A percentile compares a stretch with the other conserved stretches of the same genome.
phyloP scores from a whole-genome alignment of 2,113 vertebrate genomes.

The human region GRCh38 chr5:6907501-6908000 shows the following conservation, averaged over 20 bases:
- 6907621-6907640: not conserved
- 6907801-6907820: not conserved
- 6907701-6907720: not conserved
- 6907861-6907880: not conserved
- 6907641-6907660: not conserved
- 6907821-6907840: no score
- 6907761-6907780: no score
- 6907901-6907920: not conserved
- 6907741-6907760: no score
- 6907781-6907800: no score
- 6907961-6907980: no score
- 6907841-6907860: not conserved
- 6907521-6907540: not conserved
- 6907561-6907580: not conserved
- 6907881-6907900: not conserved
- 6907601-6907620: not conserved
- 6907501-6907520: rapidly evolving
- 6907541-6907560: not conserved
- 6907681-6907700: rapidly evolving
- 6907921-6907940: not conserved
- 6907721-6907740: no score
- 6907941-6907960: not conserved
- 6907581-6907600: not conserved
- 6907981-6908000: not conserved
- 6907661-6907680: not conserved